Conservation (phyloP, 2,888 invertebrate genomes). For the Oxystoma pomonae region DNA sequence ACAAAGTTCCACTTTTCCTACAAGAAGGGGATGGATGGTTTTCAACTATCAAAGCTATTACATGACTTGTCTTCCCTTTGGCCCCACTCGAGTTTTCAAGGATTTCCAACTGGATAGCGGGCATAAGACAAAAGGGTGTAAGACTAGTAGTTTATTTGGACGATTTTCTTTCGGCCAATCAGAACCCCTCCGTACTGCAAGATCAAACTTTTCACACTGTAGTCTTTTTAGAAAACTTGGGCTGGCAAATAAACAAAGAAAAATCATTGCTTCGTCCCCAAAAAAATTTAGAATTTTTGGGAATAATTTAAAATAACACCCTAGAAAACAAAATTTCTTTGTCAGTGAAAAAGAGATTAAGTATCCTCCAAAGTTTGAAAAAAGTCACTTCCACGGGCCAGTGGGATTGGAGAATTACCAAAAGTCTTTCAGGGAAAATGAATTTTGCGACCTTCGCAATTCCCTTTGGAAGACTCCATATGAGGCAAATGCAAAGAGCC, state of each 20-base stretch:
- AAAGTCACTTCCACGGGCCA: too few species aligned
- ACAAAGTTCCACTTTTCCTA: not conserved
- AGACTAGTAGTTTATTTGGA: slow-evolving; percentile 16
- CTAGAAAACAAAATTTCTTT: slow-evolving; percentile 5
- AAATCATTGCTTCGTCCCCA: slow-evolving; percentile 17
- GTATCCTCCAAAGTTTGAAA: not conserved
- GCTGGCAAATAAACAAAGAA: slow-evolving; percentile 14
- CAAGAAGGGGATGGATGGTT: not conserved
- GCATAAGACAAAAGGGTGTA: slow-evolving; percentile 8
- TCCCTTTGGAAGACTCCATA: slow-evolving; percentile 16
- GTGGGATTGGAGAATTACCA: too few species aligned
- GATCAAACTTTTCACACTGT: slow-evolving; percentile 3
- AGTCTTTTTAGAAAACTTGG: not conserved
- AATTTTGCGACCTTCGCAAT: slow-evolving; percentile 20
- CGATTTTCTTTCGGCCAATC: slow-evolving; percentile 16
- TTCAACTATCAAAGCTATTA: too few species aligned
- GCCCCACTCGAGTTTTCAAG: slow-evolving; percentile 6
- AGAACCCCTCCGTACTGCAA: slow-evolving; percentile 6
- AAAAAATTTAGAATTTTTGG: slow-evolving; percentile 18
- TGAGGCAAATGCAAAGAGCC: slow-evolving; percentile 2
- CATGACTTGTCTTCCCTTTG: slow-evolving; percentile 9
- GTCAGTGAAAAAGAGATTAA: too few species aligned
- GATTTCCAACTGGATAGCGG: slow-evolving; percentile 12
- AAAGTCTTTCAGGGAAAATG: slow-evolving; percentile 15
- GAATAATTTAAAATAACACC: slow-evolving; percentile 17